Evolutionary conservation across 2,888 invertebrate species (phyloP).

Genomic region (Strigamia maritima): DNA sequence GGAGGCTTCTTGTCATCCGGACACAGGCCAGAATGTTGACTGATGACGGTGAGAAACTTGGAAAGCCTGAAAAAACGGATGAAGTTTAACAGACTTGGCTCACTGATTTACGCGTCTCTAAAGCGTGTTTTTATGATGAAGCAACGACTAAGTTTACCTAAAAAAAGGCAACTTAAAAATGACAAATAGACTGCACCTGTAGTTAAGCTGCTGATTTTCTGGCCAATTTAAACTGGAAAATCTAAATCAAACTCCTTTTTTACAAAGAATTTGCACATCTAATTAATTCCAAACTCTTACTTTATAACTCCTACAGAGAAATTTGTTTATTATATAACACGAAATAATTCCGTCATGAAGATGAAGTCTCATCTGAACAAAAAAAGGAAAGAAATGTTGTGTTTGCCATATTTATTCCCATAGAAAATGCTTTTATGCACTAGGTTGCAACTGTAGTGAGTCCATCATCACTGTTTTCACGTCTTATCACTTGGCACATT

Average conservation of each 20-base stretch:
- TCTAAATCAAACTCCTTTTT: neutral
- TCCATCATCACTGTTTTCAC: neutral
- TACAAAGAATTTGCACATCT: neutral
- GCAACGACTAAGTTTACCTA: neutral
- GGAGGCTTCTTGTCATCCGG: slow-evolving; percentile 18
- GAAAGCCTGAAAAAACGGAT: slow-evolving; percentile 5
- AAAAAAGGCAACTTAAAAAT: neutral
- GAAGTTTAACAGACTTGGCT: slow-evolving; percentile 19
- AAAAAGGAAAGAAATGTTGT: neutral
- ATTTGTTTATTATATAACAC: neutral
- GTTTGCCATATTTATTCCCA: neutral
- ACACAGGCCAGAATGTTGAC: slow-evolving; percentile 24
- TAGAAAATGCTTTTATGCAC: neutral
- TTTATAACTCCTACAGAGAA: neutral
- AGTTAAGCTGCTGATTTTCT: neutral
- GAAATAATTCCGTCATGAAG: neutral
- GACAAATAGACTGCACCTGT: slow-evolving; percentile 25
- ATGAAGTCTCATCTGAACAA: neutral
- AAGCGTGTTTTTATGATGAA: neutral
- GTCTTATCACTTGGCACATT: neutral
- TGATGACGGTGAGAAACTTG: slow-evolving; percentile 26
- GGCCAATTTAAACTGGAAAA: neutral
- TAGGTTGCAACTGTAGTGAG: neutral
- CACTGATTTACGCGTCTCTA: slow-evolving; percentile 8
- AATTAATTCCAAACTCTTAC: no score